Percentiles rank a stretch among this genome's conserved stretches.
Evolutionary conservation across 2,888 invertebrate species (phyloP).

Genomic region (Lithosia quadra): DNA sequence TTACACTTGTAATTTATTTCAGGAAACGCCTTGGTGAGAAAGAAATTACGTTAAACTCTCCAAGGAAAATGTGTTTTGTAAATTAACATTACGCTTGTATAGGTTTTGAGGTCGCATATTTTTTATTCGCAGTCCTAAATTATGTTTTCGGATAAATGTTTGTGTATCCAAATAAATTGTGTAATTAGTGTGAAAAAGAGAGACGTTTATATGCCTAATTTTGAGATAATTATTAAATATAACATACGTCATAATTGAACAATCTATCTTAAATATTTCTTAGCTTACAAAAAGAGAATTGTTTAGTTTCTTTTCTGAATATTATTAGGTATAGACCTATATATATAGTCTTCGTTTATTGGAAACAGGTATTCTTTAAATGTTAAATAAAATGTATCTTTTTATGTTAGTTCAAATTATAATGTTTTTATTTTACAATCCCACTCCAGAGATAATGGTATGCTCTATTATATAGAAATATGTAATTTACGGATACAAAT

Average conservation of each 20-base stretch:
- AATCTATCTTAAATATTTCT: too few relatives aligned
- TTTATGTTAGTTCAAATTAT: neutral
- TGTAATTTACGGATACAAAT: too few relatives aligned
- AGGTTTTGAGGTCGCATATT: conserved; percentile 66
- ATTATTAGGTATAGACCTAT: too few relatives aligned
- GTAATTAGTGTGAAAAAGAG: conserved; percentile 18
- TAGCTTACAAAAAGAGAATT: too few relatives aligned
- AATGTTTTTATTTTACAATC: neutral
- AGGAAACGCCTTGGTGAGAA: conserved; percentile 85
- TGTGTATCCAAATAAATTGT: conserved; percentile 16
- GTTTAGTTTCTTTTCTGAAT: too few relatives aligned
- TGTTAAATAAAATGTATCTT: neutral
- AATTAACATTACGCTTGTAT: conserved; percentile 79
- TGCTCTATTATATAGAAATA: too few relatives aligned
- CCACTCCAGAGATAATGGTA: too few relatives aligned
- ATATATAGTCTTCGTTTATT: too few relatives aligned
- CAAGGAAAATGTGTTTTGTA: conserved; percentile 85
- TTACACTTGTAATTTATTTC: conserved; percentile 87
- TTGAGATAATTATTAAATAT: neutral
- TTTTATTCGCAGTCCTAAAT: conserved; percentile 55
- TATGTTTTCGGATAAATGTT: conserved; percentile 34
- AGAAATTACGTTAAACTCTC: conserved; percentile 85
- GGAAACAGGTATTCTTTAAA: too few relatives aligned
- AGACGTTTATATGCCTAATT: conserved; percentile 12
- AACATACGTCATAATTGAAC: neutral